Base-by-base conservation (phyloP, 92 coral and sea anemone species). In the Meandrina meandrites region DNA sequence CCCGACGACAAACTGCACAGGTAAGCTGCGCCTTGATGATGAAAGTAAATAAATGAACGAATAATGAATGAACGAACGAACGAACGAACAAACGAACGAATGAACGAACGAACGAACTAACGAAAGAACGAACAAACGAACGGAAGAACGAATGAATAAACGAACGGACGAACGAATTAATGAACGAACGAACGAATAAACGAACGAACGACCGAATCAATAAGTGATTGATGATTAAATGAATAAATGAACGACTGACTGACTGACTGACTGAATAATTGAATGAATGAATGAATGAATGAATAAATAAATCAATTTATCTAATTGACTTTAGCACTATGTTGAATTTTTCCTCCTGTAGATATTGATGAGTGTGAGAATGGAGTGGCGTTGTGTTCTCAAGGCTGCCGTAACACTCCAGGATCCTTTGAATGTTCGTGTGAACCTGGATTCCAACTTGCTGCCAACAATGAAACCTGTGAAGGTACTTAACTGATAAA, bases 301-400 rank as follows among this genome's bases (percentile, higher is more conserved):
- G 18, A 57, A 57, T 17, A 24, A 57, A 19, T 60, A 13, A 60
- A 60, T 11, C 4, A 60, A 27, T 60, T 24, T 24, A 60, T 60
- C 9, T 24, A 6, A 1, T 8, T 60, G 68, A 60, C 27, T 5
- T 18, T n/a, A 22, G 68, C 9, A 8, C 68, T 18, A 8, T 9
- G 6, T 1, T 86, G 6, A 8, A 34, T 47, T 36, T 36, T 53
- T 51, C 12, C n/a, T 31, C 62, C 42, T 87, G 8, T 31, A 94
- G 96, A 94, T 90, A 81, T 87, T 60, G 40, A 94, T 42, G 94
- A 94, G 76, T 94, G 96, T 60, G 24, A 19, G 0, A 88, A 78
- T 19, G 90, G 89, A 13, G 83, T 73, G 1, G 88, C 89, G 24
- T 35, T 34, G 56, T 90, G 93, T 76, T 81, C 84, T 24, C 91